These are phyloP conservation scores for Cnemophilus loriae DNA, from an alignment of 2,113 vertebrate species.

Conservation along the genomic window DNA sequence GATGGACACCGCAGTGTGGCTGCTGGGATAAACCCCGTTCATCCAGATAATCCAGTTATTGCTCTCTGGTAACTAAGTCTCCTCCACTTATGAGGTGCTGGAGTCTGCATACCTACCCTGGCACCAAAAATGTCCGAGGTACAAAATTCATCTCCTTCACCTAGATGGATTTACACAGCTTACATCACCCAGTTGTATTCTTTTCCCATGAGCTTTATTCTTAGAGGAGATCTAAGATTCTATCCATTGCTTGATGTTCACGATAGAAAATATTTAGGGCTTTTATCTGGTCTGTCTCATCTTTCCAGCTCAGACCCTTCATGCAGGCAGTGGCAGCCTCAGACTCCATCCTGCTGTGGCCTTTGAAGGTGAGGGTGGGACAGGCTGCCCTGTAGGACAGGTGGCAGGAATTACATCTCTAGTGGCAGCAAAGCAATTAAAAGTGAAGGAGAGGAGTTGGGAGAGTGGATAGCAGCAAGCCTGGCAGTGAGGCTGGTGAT, in stretches of 20 bases:
- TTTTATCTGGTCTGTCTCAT: not conserved
- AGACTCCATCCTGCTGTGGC: not conserved
- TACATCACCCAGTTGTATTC: not conserved
- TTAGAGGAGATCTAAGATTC: not conserved
- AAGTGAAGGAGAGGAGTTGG: fast-evolving
- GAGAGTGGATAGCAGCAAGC: fast-evolving
- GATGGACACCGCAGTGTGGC: not conserved
- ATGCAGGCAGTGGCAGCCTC: not conserved
- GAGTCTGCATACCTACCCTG: not conserved
- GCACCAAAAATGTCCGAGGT: not conserved
- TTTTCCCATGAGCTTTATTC: not conserved
- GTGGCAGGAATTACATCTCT: not conserved
- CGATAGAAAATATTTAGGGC: not conserved
- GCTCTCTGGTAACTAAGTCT: not conserved
- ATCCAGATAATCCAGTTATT: not conserved
- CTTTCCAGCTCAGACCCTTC: not conserved
- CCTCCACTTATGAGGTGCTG: not conserved
- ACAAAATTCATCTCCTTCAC: not conserved
- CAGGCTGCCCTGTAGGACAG: not conserved
- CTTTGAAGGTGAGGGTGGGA: not conserved
- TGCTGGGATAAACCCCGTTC: not conserved
- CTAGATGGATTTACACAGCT: not conserved
- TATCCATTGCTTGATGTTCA: not conserved
- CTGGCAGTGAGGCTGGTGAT: fast-evolving
- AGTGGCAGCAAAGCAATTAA: not conserved